A percentile compares a stretch with the other conserved stretches of the same genome.
Evolutionary conservation across 1,140 invertebrate genomes (phyloP).

Genomic region (Sminthurides bifidus): DNA sequence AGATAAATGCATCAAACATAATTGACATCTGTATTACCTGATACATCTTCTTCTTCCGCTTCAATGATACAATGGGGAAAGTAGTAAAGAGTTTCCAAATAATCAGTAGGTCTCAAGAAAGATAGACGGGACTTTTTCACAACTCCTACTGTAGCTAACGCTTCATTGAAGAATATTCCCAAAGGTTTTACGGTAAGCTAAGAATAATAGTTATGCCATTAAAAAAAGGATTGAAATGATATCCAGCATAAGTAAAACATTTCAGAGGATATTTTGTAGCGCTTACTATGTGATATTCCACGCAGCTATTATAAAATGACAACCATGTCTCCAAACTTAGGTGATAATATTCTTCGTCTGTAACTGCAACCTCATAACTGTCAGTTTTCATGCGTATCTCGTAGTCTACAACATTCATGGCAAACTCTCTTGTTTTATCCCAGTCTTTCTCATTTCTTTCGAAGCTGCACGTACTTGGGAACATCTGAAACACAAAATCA

Average conservation of each 20-base stretch:
- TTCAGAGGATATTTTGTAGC: not conserved
- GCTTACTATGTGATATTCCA: constrained; percentile 31
- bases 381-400: constrained; percentile 17
- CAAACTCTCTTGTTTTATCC: constrained; percentile 22
- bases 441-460: constrained; percentile 17
- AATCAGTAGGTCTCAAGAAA: constrained; percentile 26
- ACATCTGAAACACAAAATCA: constrained; percentile 20
- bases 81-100: constrained; percentile 27
- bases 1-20: not conserved
- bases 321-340: constrained; percentile 19
- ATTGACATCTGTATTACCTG: not conserved
- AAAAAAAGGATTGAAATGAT: constrained; percentile 7
- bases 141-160: constrained; percentile 20
- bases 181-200: constrained; percentile 29
- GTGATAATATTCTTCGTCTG: constrained; percentile 23
- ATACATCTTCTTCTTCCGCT: constrained; percentile 3
- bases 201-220: not conserved
- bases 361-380: constrained; percentile 10
- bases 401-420: constrained; percentile 22
- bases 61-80: constrained; percentile 24
- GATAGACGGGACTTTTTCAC: constrained; percentile 29
- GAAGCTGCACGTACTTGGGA: constrained; percentile 6
- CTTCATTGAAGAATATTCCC: constrained; percentile 25
- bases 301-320: constrained; percentile 29
- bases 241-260: not conserved